Evolutionary conservation across 2,888 invertebrate genomes (phyloP), one percentile per base, ranked within the genome.

Genomic region (Polyommatus iphigenia): DNA sequence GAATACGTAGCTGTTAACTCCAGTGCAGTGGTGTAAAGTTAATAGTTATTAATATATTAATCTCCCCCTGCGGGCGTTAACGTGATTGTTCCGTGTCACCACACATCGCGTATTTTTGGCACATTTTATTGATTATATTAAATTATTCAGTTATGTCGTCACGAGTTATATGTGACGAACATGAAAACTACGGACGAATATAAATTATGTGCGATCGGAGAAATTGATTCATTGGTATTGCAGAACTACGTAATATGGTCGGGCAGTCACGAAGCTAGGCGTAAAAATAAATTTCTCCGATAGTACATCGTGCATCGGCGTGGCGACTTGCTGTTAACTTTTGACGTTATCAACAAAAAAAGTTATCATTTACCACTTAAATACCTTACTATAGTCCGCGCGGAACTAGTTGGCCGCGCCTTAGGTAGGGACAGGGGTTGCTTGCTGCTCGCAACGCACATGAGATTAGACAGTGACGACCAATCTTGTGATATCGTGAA

Each of bases 41-140:
- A 54, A 62, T 62, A 24, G 67, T 29, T 29, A 67, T 67, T 67
- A 67, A 32, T 67, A 67, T 67, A 67, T 67, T 67, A 67, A 67
- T 32, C 67, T 13, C 29, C 4, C 59, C 24, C 24, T 10, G 3
- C 67, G 32, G 67, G 67, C 67, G 67, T 29, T 29, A 32, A 29
- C 32, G 29, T 67, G 67, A 67, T 67, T 29, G 67, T 32, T 32
- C 15, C 67, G 67, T 29, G 29, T 67, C 29, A 32, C 32, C 67
- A 32, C 67, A 67, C 29, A 29, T 32, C 29, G 29, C 18, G 18
- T 67, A 67, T 29, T 67, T 67, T 67, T 32, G 67, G 15, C 67
- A 67, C 67, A 67, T 67, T 67, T 29, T 29, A 67, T 67, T 67
- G 67, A 67, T 29, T 29, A 29, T 32, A 67, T 67, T 29, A 15